Conservation (phyloP, 2,113 vertebrate species). For the cattle (Bos taurus) region ARS-UCD2.0 NC_037352.1:27987501-27988000, state of each 20-base stretch:
- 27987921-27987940: neutral
- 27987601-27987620: neutral
- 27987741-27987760: neutral
- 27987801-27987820: neutral
- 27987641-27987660: neutral
- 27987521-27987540: neutral
- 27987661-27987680: neutral
- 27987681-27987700: neutral
- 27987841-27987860: neutral
- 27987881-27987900: neutral
- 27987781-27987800: neutral
- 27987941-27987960: neutral
- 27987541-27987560: neutral
- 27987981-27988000: neutral
- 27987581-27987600: neutral
- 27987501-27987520: neutral
- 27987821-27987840: neutral
- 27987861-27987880: neutral
- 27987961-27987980: neutral
- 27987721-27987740: neutral
- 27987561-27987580: neutral
- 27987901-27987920: neutral
- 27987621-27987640: neutral
- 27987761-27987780: neutral
- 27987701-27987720: neutral